Evolutionary conservation across 2,797 vertebrate genomes (phyloP), one percentile per base, ranked within the genome.

Genomic region (Labeo calbasu): DNA sequence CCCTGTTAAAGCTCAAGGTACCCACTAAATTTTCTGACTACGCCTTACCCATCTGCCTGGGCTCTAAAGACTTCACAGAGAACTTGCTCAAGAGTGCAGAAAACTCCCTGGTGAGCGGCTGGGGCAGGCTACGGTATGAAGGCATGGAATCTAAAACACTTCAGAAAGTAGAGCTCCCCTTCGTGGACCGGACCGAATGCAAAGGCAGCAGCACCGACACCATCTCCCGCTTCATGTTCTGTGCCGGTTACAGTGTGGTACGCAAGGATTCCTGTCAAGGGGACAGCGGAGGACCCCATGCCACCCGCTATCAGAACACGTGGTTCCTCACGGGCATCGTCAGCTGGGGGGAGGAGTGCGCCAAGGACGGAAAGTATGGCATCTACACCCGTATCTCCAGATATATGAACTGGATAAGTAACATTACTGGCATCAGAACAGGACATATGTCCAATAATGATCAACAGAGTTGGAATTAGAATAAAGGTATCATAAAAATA

Each of bases 301-400:
- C 94, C 84, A 96, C 95, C 0, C 93, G 92, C 28, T 94, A 95
- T 2, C 93, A 94, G 72, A 93, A 92, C 81, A 96, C 94, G 4
- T 97, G 94, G 96, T 99, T 98, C 88, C 94, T 99, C 70, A 99
- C 97, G 0, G 98, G 98, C 19, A 96, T 99, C 53, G 95, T 98
- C 83, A 99, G 98, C 92, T 99, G 98, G 98, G 98, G 98, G 0
- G 97, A 99, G 87, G 95, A 96, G 9, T 99, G 98, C 1, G 98
- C 98, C 83, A 88, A 90, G 78, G 92, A 95, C 0, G 97, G 95
- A 1, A 98, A 97, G 90, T 99, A 97, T 0, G 98, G 98, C 82
- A 53, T 99, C 88, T 99, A 99, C 91, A 99, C 98, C 43, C 94
- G 94, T n/a, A 88, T 99, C 3, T 96, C 97, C 0, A 90, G 85